Conservation (phyloP, 2,888 invertebrate species). For the Cataglyphis livida region DNA sequence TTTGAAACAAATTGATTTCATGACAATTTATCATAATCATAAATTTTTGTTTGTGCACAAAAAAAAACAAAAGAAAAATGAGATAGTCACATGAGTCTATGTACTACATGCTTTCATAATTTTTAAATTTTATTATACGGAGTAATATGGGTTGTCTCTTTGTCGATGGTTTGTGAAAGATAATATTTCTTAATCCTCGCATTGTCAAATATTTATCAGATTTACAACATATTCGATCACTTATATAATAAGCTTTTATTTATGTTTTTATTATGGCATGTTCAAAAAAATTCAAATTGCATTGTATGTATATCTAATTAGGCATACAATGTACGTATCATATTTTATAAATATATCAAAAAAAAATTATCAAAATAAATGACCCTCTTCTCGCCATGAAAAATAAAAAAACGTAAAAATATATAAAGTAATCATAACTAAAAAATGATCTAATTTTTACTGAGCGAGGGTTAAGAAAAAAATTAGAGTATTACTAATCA, state of each 20-base stretch:
- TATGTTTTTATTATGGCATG: neutral
- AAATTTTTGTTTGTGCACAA: neutral
- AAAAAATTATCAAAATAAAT: neutral
- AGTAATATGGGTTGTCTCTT: neutral
- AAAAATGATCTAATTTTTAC: constrained; percentile 8
- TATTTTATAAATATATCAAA: neutral
- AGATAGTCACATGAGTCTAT: neutral
- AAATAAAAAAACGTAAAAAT: neutral
- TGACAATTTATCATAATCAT: neutral
- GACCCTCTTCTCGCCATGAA: too few species aligned
- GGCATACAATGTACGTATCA: neutral
- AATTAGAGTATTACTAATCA: neutral
- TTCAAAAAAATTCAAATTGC: neutral
- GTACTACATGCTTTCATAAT: neutral
- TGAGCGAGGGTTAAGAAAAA: constrained; percentile 21
- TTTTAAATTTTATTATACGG: neutral
- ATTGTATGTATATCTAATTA: neutral
- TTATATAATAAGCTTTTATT: neutral
- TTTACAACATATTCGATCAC: neutral
- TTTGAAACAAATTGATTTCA: neutral
- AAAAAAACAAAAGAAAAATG: neutral
- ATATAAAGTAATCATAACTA: too few species aligned
- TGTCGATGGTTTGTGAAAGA: constrained; percentile 17
- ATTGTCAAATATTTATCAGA: neutral
- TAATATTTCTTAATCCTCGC: constrained; percentile 12